These are phyloP conservation scores for Crotophaga sulcirostris DNA, from an alignment of 2,113 vertebrate species.

Conservation along the genomic window DNA sequence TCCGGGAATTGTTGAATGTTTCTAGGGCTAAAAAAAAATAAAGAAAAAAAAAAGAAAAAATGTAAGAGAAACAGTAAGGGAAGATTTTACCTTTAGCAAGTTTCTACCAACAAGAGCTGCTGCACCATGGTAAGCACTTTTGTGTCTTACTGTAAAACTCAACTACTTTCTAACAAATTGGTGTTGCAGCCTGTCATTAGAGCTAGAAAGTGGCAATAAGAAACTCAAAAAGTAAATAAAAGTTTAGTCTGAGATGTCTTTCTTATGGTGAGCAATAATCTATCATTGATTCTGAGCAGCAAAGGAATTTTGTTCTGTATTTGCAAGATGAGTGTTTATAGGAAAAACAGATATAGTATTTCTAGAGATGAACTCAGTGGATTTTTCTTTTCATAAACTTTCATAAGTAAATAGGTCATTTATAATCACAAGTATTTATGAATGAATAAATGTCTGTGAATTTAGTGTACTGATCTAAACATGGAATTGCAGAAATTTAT, in stretches of 20 bases:
- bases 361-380: background rate
- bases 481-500: background rate
- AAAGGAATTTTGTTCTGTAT: background rate
- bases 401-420: background rate
- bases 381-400: background rate
- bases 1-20: background rate
- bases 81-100: rapidly evolving
- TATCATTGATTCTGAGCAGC: background rate
- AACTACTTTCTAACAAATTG: background rate
- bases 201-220: background rate
- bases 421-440: background rate
- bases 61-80: background rate
- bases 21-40: too few species aligned
- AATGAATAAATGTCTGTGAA: background rate
- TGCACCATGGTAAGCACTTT: background rate
- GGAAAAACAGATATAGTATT: background rate
- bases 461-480: background rate
- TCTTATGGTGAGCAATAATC: background rate
- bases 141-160: background rate
- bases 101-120: background rate
- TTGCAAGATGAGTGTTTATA: background rate
- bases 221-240: background rate
- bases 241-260: background rate
- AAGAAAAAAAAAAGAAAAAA: background rate
- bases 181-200: background rate